Evolutionary conservation across 2,113 vertebrate genomes (phyloP), one percentile per base, ranked within the genome.

Genomic region (Lycocorax pyrrhopterus): DNA sequence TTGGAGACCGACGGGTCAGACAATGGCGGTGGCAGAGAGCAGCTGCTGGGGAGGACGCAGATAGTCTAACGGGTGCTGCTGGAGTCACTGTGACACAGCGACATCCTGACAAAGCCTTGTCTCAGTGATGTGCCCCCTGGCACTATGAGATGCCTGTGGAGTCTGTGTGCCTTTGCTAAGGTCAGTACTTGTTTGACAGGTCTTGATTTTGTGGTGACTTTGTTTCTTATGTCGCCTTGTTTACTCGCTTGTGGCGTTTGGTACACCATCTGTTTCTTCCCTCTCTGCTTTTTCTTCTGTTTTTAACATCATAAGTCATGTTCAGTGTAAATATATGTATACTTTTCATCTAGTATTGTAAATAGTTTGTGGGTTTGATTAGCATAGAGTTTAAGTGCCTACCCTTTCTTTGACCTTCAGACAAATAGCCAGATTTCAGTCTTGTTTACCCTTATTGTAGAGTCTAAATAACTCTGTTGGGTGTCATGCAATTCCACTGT

Each of bases 261-360:
- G 44, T 39, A 53, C 33, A 22, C 94, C 96, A 96, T 97, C 94
- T 97, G 87, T 96, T 97, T 96, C 89, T 89, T 89, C 78, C 56
- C 52, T 74, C 16, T 56, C 73, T 63, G 30, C 27, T 90, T 79
- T 78, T 87, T 66, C 35, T 84, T 37, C 41, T 89, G 39, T 59
- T 92, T 75, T 19, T 55, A 87, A 72, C 76, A 75, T 67, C 22
- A 0, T 74, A 56, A 62, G 44, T 71, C 10, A 8, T 25, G 1
- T 81, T 96, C 68, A 60, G 47, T 85, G 33, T 92, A 93, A 91
- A 73, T 85, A 67, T 44, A 84, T 82, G 33, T 53, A 22, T 44
- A n/a, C 41, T 75, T n/a, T 93, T 76, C 37, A 58, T 35, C 56
- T 55, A 53, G 33, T 76, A 59, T 80, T 90, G 92, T 90, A 80